A percentile compares a stretch with the other conserved stretches of the same genome.
Evolutionary conservation across 23 tunicate genomes (phyloP).

Genomic region (Trididemnum miniatum): DNA sequence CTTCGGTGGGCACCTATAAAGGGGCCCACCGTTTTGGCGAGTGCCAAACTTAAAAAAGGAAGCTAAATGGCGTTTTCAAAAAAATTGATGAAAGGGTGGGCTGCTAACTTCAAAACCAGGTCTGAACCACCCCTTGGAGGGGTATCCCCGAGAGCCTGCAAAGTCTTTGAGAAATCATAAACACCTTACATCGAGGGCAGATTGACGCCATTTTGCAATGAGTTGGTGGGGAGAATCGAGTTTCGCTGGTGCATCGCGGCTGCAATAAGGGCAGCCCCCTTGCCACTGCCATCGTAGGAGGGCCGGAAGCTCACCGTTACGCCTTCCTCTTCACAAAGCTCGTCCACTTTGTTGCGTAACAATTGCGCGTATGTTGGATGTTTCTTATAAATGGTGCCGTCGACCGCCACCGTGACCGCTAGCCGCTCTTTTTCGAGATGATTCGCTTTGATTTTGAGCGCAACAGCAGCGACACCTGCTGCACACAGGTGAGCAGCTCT

Average conservation of each 20-base stretch:
- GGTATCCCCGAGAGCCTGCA: too few species aligned
- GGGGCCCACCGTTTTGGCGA: too few species aligned
- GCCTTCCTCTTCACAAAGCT: constrained; percentile 43
- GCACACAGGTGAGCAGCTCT: constrained; percentile 92
- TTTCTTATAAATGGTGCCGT: constrained; percentile 82
- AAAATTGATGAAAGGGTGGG: too few species aligned
- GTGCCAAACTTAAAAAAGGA: too few species aligned
- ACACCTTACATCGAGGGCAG: not conserved
- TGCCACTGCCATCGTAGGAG: constrained; percentile 87
- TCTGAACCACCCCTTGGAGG: too few species aligned
- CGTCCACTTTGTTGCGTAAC: constrained; percentile 45
- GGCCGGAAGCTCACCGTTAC: constrained; percentile 30
- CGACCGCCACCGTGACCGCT: constrained; percentile 75
- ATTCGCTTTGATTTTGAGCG: constrained; percentile 19
- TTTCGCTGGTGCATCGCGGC: constrained; percentile 15
- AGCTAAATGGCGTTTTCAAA: too few species aligned
- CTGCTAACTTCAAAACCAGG: too few species aligned
- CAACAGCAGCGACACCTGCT: constrained; percentile 89
- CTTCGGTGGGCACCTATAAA: too few species aligned
- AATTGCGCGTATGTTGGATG: constrained; percentile 61
- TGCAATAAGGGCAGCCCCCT: constrained; percentile 54
- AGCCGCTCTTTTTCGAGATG: not conserved
- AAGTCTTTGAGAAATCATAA: not conserved
- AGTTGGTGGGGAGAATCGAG: not conserved
- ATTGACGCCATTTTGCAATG: constrained; percentile 6